A percentile compares a stretch with the other conserved stretches of the same genome.
phyloP scores from a whole-genome alignment of 2,113 vertebrate genomes.

The Holacanthus passer region DNA sequence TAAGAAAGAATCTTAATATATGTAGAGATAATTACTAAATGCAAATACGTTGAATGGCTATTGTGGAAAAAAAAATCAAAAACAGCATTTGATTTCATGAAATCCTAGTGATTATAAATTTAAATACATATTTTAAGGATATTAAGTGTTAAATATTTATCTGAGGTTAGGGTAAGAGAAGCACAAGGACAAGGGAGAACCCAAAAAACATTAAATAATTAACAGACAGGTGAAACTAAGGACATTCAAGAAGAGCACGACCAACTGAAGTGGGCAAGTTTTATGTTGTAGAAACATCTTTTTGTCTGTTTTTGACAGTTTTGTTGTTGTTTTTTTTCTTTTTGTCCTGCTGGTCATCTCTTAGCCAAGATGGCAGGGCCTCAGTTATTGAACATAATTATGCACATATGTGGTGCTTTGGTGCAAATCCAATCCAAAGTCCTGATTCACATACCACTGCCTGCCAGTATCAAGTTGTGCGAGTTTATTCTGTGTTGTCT shows the following conservation, averaged over 20 bases:
- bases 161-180: background rate
- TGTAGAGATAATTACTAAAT: no score
- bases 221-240: background rate
- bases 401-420: background rate
- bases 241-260: background rate
- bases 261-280: background rate
- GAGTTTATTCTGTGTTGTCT: constrained; percentile 22
- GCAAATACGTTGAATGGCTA: no score
- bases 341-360: background rate
- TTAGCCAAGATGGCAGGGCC: background rate
- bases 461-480: background rate
- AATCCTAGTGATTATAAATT: background rate
- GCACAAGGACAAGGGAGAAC: background rate
- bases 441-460: constrained; percentile 16
- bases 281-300: background rate
- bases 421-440: constrained; percentile 15
- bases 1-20: no score
- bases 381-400: constrained; percentile 6
- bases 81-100: background rate
- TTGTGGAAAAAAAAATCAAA: no score
- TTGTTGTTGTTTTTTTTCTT: background rate
- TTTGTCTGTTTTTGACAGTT: background rate
- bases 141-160: background rate
- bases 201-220: background rate
- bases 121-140: background rate